Percentiles rank a stretch among this genome's conserved stretches.
Conservation (phyloP, 2,888 invertebrate genomes). For the Busseola fusca region DNA sequence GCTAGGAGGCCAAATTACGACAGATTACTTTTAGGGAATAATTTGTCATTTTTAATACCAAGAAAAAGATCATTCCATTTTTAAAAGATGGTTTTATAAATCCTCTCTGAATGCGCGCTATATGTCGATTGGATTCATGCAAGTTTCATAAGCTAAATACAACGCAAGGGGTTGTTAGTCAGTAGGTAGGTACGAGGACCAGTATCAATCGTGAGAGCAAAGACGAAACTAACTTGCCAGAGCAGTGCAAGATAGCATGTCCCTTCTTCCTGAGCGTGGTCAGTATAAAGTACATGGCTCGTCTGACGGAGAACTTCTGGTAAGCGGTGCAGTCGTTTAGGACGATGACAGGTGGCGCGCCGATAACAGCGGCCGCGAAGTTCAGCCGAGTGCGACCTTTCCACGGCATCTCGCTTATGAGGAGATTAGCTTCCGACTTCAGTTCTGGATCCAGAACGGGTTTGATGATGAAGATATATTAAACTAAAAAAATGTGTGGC, state of each 20-base stretch:
- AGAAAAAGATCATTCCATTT: neutral
- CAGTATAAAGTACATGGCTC: constrained; percentile 79
- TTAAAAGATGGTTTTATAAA: neutral
- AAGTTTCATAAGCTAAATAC: neutral
- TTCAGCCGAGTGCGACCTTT: constrained; percentile 67
- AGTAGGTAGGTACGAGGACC: neutral
- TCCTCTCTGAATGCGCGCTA: neutral
- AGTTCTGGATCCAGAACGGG: constrained; percentile 62
- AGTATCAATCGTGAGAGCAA: neutral
- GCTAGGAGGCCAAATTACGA: neutral
- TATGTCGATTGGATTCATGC: neutral
- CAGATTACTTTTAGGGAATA: neutral
- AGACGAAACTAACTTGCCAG: constrained; percentile 69
- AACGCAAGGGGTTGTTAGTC: neutral
- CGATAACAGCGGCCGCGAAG: constrained; percentile 79
- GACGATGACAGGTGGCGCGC: constrained; percentile 77
- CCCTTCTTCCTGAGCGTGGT: constrained; percentile 74
- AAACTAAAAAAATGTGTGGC: too few species aligned
- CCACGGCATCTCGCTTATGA: constrained; percentile 55
- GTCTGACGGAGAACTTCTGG: constrained; percentile 74
- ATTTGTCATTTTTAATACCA: neutral
- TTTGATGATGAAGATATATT: neutral
- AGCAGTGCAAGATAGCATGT: constrained; percentile 75
- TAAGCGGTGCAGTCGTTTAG: constrained; percentile 80
- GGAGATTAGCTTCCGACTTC: constrained; percentile 44